Percentiles rank a stretch among this genome's conserved stretches.
These are phyloP conservation scores for Melanargia galathea DNA, from an alignment of 2,888 invertebrate species.

Conservation along the genomic window DNA sequence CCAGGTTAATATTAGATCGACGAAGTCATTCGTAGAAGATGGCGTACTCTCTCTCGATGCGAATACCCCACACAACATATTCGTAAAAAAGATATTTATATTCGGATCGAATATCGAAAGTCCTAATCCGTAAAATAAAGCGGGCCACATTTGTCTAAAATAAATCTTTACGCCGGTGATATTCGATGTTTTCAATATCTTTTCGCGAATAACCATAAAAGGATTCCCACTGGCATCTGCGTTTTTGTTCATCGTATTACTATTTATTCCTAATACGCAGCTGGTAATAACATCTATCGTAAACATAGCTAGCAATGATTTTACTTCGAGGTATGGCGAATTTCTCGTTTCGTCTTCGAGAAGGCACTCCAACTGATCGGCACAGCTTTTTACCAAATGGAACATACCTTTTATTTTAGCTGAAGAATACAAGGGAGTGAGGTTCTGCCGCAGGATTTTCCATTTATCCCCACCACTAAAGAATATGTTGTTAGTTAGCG, in stretches of 20 bases:
- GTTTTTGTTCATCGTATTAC: constrained; percentile 49
- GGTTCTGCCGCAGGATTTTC: constrained; percentile 62
- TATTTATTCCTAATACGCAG: constrained; percentile 61
- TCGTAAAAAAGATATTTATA: constrained; percentile 50
- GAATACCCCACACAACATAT: constrained; percentile 50
- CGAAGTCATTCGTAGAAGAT: constrained; percentile 55
- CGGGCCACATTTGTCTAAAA: constrained; percentile 56
- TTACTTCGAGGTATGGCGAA: constrained; percentile 47
- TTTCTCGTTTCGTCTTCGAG: constrained; percentile 45
- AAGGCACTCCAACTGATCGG: constrained; percentile 52
- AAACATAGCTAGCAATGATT: constrained; percentile 50
- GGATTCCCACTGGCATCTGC: constrained; percentile 50
- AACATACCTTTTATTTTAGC: constrained; percentile 70
- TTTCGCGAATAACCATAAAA: constrained; percentile 49
- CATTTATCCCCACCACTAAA: constrained; percentile 58
- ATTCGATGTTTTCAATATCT: constrained; percentile 49
- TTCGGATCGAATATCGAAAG: constrained; percentile 48
- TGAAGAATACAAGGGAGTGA: constrained; percentile 62
- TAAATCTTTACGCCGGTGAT: constrained; percentile 48
- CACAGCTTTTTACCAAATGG: constrained; percentile 55
- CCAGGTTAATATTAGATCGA: constrained; percentile 57
- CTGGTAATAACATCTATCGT: constrained; percentile 62
- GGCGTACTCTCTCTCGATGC: constrained; percentile 50
- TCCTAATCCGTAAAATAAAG: constrained; percentile 56
- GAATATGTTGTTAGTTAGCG: constrained; percentile 54